These are phyloP conservation scores for Sinhomidia bicolor DNA, from an alignment of 2,888 invertebrate species.

Conservation along the genomic window DNA sequence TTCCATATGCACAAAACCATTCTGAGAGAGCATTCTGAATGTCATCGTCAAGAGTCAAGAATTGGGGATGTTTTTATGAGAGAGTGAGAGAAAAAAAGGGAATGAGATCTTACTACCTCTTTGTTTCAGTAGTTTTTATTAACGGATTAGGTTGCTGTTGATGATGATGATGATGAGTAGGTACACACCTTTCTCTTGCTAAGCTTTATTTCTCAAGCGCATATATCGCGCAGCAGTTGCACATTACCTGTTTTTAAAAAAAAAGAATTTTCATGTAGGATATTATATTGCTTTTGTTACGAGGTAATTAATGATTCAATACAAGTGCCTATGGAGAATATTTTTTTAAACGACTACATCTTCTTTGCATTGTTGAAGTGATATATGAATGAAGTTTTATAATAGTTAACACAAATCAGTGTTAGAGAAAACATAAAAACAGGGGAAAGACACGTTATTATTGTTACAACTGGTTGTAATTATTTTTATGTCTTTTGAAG, in stretches of 20 bases:
- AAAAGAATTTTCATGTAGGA: not conserved
- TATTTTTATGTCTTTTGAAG: conserved; percentile 43
- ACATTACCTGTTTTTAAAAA: not conserved
- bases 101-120: conserved; percentile 39
- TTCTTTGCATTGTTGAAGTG: not conserved
- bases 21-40: conserved; percentile 48
- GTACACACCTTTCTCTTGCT: conserved; percentile 61
- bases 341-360: not conserved
- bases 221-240: not conserved
- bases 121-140: not conserved
- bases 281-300: not conserved
- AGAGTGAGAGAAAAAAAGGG: conserved; percentile 4
- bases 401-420: conserved; percentile 33
- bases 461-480: conserved; percentile 53
- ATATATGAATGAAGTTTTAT: conserved; percentile 32
- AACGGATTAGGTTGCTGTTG: not conserved
- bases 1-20: not conserved
- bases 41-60: conserved; percentile 52
- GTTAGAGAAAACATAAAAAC: not conserved
- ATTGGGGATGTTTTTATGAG: too few species aligned
- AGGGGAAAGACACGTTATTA: conserved; percentile 12
- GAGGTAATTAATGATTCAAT: conserved; percentile 17
- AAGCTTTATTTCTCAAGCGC: not conserved
- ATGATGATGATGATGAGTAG: conserved; percentile 6
- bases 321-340: not conserved